Evolutionary conservation across 1,140 invertebrate genomes (phyloP).

Genomic region (Mercenaria mercenaria): DNA sequence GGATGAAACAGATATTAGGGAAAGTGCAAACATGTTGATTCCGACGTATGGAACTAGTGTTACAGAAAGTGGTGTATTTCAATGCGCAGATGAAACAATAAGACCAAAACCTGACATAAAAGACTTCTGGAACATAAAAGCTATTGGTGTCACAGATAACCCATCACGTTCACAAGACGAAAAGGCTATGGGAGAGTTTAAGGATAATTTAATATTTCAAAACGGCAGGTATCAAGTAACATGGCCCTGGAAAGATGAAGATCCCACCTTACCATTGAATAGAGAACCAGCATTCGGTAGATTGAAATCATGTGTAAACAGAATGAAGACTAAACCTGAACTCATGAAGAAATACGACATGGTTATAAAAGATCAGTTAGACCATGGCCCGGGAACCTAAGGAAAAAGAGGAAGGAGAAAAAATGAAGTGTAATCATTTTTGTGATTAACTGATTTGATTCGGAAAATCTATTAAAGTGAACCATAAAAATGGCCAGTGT

Average conservation of each 20-base stretch:
- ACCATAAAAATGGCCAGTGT: background rate
- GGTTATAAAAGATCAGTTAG: slow-evolving; percentile 38
- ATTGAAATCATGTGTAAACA: background rate
- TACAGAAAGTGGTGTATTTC: background rate
- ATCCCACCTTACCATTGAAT: slow-evolving; percentile 21
- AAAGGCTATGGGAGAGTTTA: background rate
- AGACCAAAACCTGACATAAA: background rate
- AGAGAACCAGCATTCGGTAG: background rate
- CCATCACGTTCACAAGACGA: background rate
- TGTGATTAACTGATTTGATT: background rate
- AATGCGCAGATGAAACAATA: background rate
- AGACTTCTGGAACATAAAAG: slow-evolving; percentile 27
- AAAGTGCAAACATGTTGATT: background rate
- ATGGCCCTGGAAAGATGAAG: slow-evolving; percentile 7
- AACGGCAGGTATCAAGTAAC: background rate
- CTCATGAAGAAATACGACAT: slow-evolving; percentile 33
- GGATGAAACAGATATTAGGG: background rate
- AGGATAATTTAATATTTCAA: background rate
- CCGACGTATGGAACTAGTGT: background rate
- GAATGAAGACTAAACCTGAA: background rate
- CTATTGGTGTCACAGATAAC: background rate
- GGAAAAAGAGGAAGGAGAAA: too few relatives aligned
- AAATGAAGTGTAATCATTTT: too few relatives aligned
- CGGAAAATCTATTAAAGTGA: background rate
- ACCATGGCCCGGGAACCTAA: too few relatives aligned